Evolutionary conservation across 2,888 invertebrate genomes (phyloP).

Genomic region (Lottia scabra): DNA sequence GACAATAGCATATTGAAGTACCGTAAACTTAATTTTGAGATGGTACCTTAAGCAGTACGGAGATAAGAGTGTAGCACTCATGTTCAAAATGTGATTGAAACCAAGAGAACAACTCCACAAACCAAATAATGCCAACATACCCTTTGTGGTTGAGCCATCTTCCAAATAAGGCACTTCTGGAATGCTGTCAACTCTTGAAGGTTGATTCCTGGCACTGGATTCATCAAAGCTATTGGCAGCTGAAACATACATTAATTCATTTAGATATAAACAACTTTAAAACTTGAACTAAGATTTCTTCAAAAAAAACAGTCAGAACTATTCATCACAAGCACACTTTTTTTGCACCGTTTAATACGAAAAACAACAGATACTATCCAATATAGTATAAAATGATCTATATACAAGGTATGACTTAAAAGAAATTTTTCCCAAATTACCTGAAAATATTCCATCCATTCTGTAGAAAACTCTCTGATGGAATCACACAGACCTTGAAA

Average conservation of each 20-base stretch:
- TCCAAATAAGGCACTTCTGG: slow-evolving; percentile 67
- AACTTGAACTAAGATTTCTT: too few relatives aligned
- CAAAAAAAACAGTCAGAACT: too few relatives aligned
- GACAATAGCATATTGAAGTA: too few relatives aligned
- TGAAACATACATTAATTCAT: slow-evolving; percentile 28
- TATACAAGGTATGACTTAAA: too few relatives aligned
- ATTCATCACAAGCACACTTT: background rate
- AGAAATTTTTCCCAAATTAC: slow-evolving; percentile 29
- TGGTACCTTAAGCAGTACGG: too few relatives aligned
- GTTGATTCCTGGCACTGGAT: slow-evolving; percentile 55
- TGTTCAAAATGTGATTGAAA: background rate
- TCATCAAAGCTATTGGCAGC: slow-evolving; percentile 59
- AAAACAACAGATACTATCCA: too few relatives aligned
- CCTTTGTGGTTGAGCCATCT: slow-evolving; percentile 57
- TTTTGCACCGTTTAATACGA: too few relatives aligned
- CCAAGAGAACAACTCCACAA: background rate
- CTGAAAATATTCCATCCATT: slow-evolving; percentile 66
- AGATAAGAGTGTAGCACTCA: too few relatives aligned
- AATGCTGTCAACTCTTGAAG: slow-evolving; percentile 59
- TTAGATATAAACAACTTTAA: too few relatives aligned
- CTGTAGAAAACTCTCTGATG: slow-evolving; percentile 46
- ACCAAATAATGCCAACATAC: slow-evolving; percentile 42
- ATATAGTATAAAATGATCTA: too few relatives aligned
- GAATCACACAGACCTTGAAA: slow-evolving; percentile 60
- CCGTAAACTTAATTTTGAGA: too few relatives aligned